Conservation (phyloP, 2,888 invertebrate genomes). For the Barypeithes pellucidus region DNA sequence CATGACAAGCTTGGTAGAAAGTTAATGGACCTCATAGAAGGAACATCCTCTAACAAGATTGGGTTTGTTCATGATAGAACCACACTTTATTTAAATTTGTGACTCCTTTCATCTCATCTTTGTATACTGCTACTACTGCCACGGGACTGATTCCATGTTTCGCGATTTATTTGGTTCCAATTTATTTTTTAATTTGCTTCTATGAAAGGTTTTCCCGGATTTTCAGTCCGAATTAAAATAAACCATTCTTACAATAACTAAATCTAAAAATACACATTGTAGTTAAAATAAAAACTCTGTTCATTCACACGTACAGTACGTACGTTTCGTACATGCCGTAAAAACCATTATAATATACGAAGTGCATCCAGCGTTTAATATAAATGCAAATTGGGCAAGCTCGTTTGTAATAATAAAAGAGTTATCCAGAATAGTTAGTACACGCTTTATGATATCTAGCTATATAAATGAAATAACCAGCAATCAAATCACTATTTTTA, state of each 20-base stretch:
- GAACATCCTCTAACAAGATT: no score
- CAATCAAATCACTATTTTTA: background rate
- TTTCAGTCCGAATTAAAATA: background rate
- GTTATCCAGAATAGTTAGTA: conserved; percentile 36
- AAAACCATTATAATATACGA: conserved; percentile 33
- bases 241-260: background rate
- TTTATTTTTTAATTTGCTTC: no score
- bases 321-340: conserved; percentile 6
- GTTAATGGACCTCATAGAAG: no score
- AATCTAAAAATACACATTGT: background rate
- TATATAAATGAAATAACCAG: conserved; percentile 39
- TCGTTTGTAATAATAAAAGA: conserved; percentile 47
- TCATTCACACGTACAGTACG: conserved; percentile 12
- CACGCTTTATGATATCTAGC: conserved; percentile 43
- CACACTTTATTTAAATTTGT: no score
- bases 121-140: no score
- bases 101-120: no score
- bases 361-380: conserved; percentile 46
- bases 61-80: no score
- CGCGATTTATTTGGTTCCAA: no score
- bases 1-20: no score
- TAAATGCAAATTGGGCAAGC: conserved; percentile 47
- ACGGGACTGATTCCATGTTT: no score
- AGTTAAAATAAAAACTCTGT: background rate
- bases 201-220: no score